These are phyloP conservation scores for Zygogramma bicolorata DNA, from an alignment of 2,888 invertebrate species.

Conservation along the genomic window DNA sequence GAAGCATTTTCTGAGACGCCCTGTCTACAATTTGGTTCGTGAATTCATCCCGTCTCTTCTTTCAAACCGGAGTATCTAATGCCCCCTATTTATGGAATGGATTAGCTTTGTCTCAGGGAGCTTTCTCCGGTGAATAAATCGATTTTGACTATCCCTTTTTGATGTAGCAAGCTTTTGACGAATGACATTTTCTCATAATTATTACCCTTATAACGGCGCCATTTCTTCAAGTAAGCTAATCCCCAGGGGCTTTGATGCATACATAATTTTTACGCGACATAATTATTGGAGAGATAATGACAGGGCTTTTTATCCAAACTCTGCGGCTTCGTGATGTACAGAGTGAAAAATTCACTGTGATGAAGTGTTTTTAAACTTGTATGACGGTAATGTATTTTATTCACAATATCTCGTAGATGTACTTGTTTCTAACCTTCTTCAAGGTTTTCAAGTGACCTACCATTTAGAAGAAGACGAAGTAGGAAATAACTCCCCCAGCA, in stretches of 20 bases:
- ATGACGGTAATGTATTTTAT: no score
- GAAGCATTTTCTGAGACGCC: neutral
- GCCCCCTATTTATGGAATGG: neutral
- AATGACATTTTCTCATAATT: conserved; percentile 6
- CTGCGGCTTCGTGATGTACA: no score
- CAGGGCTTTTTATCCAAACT: neutral
- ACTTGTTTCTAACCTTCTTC: no score
- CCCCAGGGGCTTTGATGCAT: neutral
- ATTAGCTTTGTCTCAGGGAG: neutral
- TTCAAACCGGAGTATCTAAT: neutral
- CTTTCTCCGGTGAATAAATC: neutral
- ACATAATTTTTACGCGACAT: neutral
- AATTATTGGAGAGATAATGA: neutral
- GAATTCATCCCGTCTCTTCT: neutral
- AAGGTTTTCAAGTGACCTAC: no score
- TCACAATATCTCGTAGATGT: no score
- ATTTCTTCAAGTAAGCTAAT: neutral
- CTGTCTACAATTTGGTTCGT: neutral
- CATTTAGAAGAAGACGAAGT: no score
- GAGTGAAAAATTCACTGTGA: no score
- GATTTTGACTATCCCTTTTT: neutral
- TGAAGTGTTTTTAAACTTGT: no score
- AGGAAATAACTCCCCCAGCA: no score
- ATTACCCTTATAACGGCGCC: neutral
- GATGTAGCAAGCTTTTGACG: neutral